Conservation (phyloP, 2,888 invertebrate species). For the Limnephilus marmoratus region DNA sequence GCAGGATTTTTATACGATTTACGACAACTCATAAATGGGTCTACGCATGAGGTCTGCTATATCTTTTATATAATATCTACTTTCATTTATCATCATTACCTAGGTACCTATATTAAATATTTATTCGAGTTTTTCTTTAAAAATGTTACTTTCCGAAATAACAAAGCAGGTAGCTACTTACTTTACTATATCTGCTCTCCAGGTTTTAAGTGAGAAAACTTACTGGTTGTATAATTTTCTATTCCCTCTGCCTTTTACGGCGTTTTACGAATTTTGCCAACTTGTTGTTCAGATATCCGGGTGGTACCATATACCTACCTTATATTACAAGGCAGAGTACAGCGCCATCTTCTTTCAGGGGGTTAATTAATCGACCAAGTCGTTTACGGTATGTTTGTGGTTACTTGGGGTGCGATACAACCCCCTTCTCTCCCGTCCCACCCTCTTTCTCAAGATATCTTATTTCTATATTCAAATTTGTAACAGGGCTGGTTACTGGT, state of each 20-base stretch:
- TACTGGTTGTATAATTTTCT: background rate
- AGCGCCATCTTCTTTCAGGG: conserved; percentile 5
- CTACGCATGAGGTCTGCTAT: background rate
- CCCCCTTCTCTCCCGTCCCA: background rate
- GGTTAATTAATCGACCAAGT: conserved; percentile 32
- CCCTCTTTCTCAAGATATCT: background rate
- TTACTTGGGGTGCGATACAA: background rate
- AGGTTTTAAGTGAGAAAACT: background rate
- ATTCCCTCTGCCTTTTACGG: background rate
- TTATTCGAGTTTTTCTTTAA: background rate
- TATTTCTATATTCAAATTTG: conserved; percentile 18
- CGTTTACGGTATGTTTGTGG: background rate
- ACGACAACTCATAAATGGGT: background rate
- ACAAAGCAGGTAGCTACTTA: background rate
- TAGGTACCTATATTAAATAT: background rate
- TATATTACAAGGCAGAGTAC: background rate
- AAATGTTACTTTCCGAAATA: background rate
- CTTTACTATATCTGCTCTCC: background rate
- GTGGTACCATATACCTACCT: too few relatives aligned
- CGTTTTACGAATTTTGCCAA: background rate
- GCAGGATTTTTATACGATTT: background rate
- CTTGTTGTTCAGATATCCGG: background rate
- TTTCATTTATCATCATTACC: too few relatives aligned
- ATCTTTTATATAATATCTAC: too few relatives aligned
- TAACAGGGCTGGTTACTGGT: background rate